phyloP scores from a whole-genome alignment of 2,113 vertebrate species.

The Pycnonotus jocosus region DNA sequence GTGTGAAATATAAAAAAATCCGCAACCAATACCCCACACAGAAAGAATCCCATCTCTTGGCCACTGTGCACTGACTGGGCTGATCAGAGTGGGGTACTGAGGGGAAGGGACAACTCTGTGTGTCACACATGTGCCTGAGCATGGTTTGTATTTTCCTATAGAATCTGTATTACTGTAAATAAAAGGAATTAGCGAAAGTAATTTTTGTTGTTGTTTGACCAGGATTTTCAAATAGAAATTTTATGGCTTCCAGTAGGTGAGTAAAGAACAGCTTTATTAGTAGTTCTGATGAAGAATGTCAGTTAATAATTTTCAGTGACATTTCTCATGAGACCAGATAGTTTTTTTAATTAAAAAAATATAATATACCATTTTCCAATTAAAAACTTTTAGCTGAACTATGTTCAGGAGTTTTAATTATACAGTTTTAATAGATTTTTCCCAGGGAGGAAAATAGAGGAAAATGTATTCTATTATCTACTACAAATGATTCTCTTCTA shows the following conservation, averaged over 20 bases:
- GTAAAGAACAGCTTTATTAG: not conserved
- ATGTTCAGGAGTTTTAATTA: not conserved
- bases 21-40: not conserved
- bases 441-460: not conserved
- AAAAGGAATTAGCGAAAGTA: not conserved
- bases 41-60: not conserved
- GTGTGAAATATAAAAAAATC: not conserved
- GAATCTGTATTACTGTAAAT: not conserved
- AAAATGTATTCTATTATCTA: conserved; percentile 6
- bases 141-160: not conserved
- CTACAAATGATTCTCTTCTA: not conserved
- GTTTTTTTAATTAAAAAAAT: not conserved
- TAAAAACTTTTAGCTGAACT: not conserved
- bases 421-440: conserved; percentile 2
- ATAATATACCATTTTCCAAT: not conserved
- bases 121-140: not conserved
- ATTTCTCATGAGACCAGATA: not conserved
- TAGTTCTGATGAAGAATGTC: not conserved
- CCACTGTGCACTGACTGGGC: not conserved
- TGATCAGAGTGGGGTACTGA: not conserved
- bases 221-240: not conserved
- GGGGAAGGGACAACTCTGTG: not conserved
- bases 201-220: not conserved
- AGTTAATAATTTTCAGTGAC: not conserved
- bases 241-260: not conserved